Conservation (phyloP, 2,113 vertebrate genomes). For the Passer domesticus region DNA sequence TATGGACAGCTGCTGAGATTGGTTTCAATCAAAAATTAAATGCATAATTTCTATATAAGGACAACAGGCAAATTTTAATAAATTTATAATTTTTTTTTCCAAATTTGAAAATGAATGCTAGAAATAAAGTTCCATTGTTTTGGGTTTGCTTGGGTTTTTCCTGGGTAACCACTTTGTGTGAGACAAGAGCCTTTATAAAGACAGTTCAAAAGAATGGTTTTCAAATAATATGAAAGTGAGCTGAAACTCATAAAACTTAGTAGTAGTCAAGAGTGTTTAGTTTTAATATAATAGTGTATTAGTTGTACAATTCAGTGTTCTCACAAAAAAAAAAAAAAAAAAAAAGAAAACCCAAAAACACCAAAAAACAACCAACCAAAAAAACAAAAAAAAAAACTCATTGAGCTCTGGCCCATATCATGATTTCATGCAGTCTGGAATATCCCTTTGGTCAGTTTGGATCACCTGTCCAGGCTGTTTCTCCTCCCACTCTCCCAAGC, state of each 20-base stretch:
- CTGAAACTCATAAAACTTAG: rapidly evolving
- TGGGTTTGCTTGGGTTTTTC: rapidly evolving
- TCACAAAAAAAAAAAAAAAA: not conserved
- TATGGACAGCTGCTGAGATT: not conserved
- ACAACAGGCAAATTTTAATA: not conserved
- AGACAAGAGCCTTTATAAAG: not conserved
- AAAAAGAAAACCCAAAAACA: too few relatives aligned
- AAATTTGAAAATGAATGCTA: not conserved
- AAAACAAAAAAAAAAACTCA: too few relatives aligned
- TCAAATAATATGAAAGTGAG: not conserved
- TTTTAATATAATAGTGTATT: not conserved
- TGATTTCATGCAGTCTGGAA: not conserved
- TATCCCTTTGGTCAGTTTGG: not conserved
- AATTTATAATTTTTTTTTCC: not conserved
- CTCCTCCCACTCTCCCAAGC: not conserved
- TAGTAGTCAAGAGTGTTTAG: not conserved
- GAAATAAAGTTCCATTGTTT: not conserved
- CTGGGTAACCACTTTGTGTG: not conserved
- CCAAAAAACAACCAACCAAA: too few relatives aligned
- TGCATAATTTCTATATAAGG: not conserved
- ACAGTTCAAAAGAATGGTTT: not conserved
- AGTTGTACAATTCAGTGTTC: not conserved
- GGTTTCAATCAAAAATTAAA: not conserved
- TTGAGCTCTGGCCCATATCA: not conserved
- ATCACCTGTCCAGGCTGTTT: not conserved